phyloP scores from a whole-genome alignment of 2,888 invertebrate genomes.

The Lasiommata megera region DNA sequence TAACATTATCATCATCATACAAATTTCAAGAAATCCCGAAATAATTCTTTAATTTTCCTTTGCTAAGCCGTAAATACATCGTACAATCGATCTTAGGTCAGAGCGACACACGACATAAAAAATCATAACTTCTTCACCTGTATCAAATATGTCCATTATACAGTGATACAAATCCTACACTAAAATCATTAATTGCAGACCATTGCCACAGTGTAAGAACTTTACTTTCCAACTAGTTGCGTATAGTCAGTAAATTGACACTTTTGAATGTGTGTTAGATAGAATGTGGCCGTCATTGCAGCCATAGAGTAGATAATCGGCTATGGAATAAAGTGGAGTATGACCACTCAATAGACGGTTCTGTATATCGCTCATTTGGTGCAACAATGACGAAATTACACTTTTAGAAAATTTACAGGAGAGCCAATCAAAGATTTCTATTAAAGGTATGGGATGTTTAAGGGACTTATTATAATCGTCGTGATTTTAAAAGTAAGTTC shows the following conservation, averaged over 20 bases:
- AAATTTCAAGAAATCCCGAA: too few relatives aligned
- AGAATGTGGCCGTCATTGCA: conserved; percentile 28
- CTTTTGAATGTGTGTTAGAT: conserved; percentile 22
- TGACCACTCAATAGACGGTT: conserved; percentile 21
- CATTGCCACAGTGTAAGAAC: conserved; percentile 1
- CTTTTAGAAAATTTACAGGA: too few relatives aligned
- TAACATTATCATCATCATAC: too few relatives aligned
- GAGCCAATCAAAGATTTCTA: too few relatives aligned
- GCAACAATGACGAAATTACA: too few relatives aligned
- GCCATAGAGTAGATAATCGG: conserved; percentile 6
- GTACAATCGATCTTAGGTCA: too few relatives aligned
- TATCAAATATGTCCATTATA: neutral
- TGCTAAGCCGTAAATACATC: too few relatives aligned
- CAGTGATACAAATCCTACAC: neutral
- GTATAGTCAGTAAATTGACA: conserved; percentile 23
- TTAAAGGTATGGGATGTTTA: too few relatives aligned
- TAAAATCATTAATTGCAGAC: neutral
- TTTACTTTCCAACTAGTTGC: neutral
- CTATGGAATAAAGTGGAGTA: neutral
- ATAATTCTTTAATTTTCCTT: too few relatives aligned
- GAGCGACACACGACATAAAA: neutral
- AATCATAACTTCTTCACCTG: neutral
- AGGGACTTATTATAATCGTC: too few relatives aligned
- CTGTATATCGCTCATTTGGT: too few relatives aligned
- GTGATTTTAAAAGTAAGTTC: too few relatives aligned